Evolutionary conservation across 2,113 vertebrate genomes (phyloP), one percentile per base, ranked within the genome.

Genomic region (Bothrops jararaca): DNA sequence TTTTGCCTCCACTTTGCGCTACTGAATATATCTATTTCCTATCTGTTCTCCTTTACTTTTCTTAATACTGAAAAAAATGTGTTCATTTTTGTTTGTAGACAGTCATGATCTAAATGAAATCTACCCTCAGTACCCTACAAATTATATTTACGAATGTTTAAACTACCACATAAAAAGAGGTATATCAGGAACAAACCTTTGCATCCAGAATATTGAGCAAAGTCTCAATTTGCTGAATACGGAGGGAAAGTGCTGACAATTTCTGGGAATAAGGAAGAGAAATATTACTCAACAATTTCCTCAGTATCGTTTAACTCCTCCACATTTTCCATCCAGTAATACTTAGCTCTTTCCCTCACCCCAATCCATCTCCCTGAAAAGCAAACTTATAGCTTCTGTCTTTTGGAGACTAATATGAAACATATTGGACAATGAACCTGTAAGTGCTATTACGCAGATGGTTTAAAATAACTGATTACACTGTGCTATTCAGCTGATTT

Each of bases 211-310:
- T 99, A 95, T 99, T 99, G 93, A 99, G 97, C 0, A 98, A 99
- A 52, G 99, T 99, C 98, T 99, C 99, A 96, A 99, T 99, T 95
- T 99, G 99, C 58, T 99, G 99, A 93, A 99, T 99, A 93, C 99
- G 98, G 60, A 99, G 98, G 34, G 99, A 99, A 85, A 99, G 98
- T 0, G 97, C 98, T 92, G 98, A 98, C 94, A 99, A 97, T 98
- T 99, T 99, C 99, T 99, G 96, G 64, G 95, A 96, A 3, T 96
- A 92, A 96, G 96, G 95, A 93, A 90, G 95, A 91, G 64, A 92
- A 95, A 95, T 91, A 96, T 95, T 48, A 94, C 24, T 93, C 22
- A 50, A 53, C 29, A 64, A 24, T 90, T 85, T 90, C 42, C 56
- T 93, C 48, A 86, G 20, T 53, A 85, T 52, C 15, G 26, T 42